Evolutionary conservation across 2,797 vertebrate genomes (phyloP).

Genomic region (Semaprochilodus insignis): DNA sequence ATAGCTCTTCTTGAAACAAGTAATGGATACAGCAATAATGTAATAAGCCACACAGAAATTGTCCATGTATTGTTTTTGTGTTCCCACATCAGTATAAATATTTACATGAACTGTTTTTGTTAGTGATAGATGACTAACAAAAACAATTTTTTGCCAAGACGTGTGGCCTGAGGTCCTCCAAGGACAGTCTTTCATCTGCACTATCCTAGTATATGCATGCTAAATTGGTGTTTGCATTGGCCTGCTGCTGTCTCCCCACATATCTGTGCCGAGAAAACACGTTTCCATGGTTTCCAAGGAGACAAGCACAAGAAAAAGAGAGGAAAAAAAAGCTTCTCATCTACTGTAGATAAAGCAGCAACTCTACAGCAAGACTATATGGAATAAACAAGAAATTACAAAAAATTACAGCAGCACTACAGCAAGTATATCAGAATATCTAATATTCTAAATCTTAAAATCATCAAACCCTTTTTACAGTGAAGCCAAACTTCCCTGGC

Average conservation of each 20-base stretch:
- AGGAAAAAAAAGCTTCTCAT: conserved; percentile 28
- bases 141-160: background rate
- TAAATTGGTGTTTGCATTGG: conserved; percentile 40
- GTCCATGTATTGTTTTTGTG: background rate
- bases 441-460: background rate
- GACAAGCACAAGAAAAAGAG: conserved; percentile 36
- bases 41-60: background rate
- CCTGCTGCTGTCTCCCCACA: conserved; percentile 42
- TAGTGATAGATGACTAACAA: background rate
- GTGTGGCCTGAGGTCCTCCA: conserved; percentile 1
- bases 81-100: background rate
- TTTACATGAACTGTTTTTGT: conserved; percentile 1
- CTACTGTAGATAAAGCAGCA: conserved; percentile 35
- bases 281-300: conserved; percentile 63
- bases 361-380: conserved; percentile 1
- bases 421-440: background rate
- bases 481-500: background rate
- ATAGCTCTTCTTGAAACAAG: background rate
- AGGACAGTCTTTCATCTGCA: conserved; percentile 19
- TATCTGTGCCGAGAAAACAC: conserved; percentile 52
- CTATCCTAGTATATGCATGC: conserved; percentile 21
- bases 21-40: background rate
- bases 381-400: background rate
- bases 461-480: background rate
- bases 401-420: conserved; percentile 1